These are phyloP conservation scores for Carabus problematicus DNA, from an alignment of 2,888 invertebrate species.

Conservation along the genomic window DNA sequence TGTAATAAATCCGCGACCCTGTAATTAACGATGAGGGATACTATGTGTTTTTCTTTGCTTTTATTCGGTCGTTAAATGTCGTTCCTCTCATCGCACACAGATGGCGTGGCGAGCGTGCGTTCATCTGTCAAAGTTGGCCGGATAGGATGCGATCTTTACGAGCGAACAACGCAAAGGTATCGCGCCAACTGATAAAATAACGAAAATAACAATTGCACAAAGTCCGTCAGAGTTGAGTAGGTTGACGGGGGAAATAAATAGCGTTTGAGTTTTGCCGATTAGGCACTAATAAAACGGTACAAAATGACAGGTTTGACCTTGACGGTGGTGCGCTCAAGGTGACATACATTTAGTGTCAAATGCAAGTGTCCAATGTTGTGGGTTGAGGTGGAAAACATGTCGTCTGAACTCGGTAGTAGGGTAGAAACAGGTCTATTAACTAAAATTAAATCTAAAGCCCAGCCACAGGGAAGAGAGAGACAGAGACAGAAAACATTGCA, in stretches of 20 bases:
- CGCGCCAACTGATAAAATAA: conserved; percentile 6
- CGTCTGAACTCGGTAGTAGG: neutral
- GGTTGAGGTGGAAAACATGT: conserved; percentile 33
- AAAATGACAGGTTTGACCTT: neutral
- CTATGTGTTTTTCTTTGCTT: too few relatives aligned
- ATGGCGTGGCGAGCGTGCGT: neutral
- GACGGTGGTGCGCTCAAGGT: too few relatives aligned
- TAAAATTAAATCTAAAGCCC: conserved; percentile 36
- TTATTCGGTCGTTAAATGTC: too few relatives aligned
- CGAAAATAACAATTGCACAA: conserved; percentile 11
- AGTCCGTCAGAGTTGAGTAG: neutral
- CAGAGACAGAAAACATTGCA: conserved; percentile 43
- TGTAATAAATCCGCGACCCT: too few relatives aligned
- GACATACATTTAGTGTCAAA: too few relatives aligned
- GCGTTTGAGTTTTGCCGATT: conserved; percentile 19
- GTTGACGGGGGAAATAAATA: conserved; percentile 12
- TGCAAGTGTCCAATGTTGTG: too few relatives aligned
- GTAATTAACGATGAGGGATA: too few relatives aligned
- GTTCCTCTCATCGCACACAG: too few relatives aligned
- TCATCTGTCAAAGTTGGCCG: neutral
- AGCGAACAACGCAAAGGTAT: conserved; percentile 4
- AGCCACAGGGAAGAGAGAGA: conserved; percentile 44
- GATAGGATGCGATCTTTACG: conserved; percentile 8
- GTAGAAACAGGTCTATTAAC: conserved; percentile 31
- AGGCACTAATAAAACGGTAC: conserved; percentile 11